Evolutionary conservation across 2,888 invertebrate genomes (phyloP).

Genomic region (Agrochola lychnidis): DNA sequence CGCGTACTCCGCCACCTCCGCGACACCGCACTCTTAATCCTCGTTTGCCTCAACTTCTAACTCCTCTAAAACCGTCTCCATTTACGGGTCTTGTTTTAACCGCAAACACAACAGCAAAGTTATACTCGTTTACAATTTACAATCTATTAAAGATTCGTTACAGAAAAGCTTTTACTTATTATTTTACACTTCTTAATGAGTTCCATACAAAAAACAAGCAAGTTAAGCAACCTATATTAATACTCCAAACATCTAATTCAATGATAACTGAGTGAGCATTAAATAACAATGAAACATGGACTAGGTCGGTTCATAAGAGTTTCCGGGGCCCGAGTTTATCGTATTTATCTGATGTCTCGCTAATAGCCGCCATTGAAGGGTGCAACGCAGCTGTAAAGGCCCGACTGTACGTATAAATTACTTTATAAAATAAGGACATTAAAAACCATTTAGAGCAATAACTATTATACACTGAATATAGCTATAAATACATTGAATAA

Average conservation of each 20-base stretch:
- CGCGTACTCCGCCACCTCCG: slow-evolving; percentile 62
- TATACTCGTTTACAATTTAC: slow-evolving; percentile 14
- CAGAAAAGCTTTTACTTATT: slow-evolving; percentile 19
- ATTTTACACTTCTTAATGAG: slow-evolving; percentile 20
- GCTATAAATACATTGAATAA: slow-evolving; percentile 87
- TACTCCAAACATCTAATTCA: slow-evolving; percentile 53
- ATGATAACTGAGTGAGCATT: slow-evolving; percentile 63
- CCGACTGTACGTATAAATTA: slow-evolving; percentile 83
- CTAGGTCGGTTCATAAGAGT: slow-evolving; percentile 75
- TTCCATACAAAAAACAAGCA: slow-evolving; percentile 13
- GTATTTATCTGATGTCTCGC: slow-evolving; percentile 85
- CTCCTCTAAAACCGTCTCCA: slow-evolving; percentile 63
- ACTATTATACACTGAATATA: slow-evolving; percentile 84
- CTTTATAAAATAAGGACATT: slow-evolving; percentile 88
- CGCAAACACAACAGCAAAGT: slow-evolving; percentile 46
- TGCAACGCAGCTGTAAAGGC: slow-evolving; percentile 85
- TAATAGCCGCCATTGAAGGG: slow-evolving; percentile 86
- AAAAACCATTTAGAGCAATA: slow-evolving; percentile 89
- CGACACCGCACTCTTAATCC: slow-evolving; percentile 73
- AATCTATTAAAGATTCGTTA: slow-evolving; percentile 26
- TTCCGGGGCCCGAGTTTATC: slow-evolving; percentile 80
- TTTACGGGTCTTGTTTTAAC: slow-evolving; percentile 43
- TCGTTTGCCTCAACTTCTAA: slow-evolving; percentile 63
- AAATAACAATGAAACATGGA: slow-evolving; percentile 68
- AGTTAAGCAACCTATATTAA: slow-evolving; percentile 42